Evolutionary conservation across 2,888 invertebrate species (phyloP).

Genomic region (Teleiodes luculella): DNA sequence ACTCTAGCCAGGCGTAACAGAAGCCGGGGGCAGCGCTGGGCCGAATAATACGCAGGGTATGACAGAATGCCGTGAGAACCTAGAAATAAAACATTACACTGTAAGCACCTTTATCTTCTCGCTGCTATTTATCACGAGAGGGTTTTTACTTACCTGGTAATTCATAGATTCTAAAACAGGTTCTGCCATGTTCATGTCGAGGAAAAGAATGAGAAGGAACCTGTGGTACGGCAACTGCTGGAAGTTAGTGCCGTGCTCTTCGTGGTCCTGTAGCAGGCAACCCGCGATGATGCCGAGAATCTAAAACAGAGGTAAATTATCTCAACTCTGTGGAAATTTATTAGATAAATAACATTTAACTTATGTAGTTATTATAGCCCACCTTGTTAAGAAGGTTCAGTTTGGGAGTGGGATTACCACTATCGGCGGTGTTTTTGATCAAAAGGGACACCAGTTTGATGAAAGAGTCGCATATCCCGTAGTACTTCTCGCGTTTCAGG

Average conservation of each 20-base stretch:
- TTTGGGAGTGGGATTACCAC: slow-evolving; percentile 95
- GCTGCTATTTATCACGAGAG: background rate
- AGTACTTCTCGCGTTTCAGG: slow-evolving; percentile 89
- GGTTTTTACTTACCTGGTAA: slow-evolving; percentile 81
- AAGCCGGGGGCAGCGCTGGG: slow-evolving; percentile 97
- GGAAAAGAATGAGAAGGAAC: slow-evolving; percentile 96
- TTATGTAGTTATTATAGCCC: slow-evolving; percentile 17
- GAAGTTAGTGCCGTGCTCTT: slow-evolving; percentile 92
- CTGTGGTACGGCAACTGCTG: slow-evolving; percentile 99
- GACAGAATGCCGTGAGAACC: slow-evolving; percentile 96
- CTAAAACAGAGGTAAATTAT: slow-evolving; percentile 33
- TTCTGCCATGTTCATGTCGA: slow-evolving; percentile 96
- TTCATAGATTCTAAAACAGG: slow-evolving; percentile 96
- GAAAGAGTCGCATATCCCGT: slow-evolving; percentile 96
- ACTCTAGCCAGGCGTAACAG: slow-evolving; percentile 98
- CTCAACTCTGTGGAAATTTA: background rate
- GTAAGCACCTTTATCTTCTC: no score
- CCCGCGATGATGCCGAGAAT: slow-evolving; percentile 96
- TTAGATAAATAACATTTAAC: no score
- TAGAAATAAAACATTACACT: slow-evolving; percentile 30
- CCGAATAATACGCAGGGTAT: slow-evolving; percentile 94
- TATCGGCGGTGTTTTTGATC: slow-evolving; percentile 96
- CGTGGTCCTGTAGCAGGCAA: slow-evolving; percentile 97
- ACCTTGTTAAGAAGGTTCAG: slow-evolving; percentile 97
- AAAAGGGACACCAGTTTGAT: slow-evolving; percentile 94